Evolutionary conservation across 2,797 vertebrate species (phyloP).

Genomic region (Huso huso): DNA sequence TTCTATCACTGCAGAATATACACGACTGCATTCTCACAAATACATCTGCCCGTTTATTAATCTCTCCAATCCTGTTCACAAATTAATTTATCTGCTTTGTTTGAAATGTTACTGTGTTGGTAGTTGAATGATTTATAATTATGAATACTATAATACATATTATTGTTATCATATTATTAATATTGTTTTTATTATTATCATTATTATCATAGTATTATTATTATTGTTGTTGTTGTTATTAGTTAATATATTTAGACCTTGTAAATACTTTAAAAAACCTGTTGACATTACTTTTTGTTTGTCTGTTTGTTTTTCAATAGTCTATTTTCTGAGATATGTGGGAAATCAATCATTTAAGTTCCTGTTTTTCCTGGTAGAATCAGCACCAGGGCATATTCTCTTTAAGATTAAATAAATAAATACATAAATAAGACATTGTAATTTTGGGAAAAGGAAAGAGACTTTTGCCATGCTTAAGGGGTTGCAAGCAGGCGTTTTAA

Average conservation of each 20-base stretch:
- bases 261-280: constrained; percentile 9
- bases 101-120: constrained; percentile 42
- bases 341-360: no score
- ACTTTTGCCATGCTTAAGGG: no score
- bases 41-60: background rate
- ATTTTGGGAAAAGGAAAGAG: no score
- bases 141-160: constrained; percentile 18
- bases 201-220: constrained; percentile 26
- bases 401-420: no score
- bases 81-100: constrained; percentile 40
- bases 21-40: constrained; percentile 7
- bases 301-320: no score
- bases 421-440: no score
- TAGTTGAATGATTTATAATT: constrained; percentile 19
- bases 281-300: constrained; percentile 1
- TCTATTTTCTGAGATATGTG: no score
- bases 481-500: no score
- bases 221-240: constrained; percentile 37
- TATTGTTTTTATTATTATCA: constrained; percentile 47
- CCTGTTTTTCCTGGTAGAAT: no score
- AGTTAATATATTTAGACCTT: constrained; percentile 19
- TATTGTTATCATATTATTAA: constrained; percentile 27
- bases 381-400: no score
- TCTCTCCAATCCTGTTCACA: constrained; percentile 38
- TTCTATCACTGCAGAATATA: constrained; percentile 44